Evolutionary conservation across 2,888 invertebrate genomes (phyloP), one percentile per base, ranked within the genome.

Genomic region (Epirrhoe tristata): DNA sequence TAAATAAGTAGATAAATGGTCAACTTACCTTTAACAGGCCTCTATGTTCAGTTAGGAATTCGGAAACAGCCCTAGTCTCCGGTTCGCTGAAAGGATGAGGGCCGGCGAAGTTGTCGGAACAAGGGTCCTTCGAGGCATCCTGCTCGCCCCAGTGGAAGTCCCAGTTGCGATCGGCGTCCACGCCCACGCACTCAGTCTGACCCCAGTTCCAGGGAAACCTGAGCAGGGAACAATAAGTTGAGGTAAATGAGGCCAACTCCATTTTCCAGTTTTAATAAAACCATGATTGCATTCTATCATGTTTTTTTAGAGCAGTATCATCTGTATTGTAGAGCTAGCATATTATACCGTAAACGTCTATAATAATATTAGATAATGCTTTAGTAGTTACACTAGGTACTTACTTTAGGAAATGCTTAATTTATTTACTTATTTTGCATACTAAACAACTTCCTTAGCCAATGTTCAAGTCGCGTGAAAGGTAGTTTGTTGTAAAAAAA

Each of bases 151-250:
- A 97, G 70, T 96, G 95, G 81, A 95, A 95, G 65, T 95, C 95
- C 94, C 96, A 97, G 85, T 97, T 97, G 73, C 96, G 94, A 82
- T 97, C 97, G 0, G 96, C 94, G 80, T 97, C 97, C 0, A 96
- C 97, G 0, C 97, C 97, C 50, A 95, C 94, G 83, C 97, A 97
- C 56, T 93, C 94, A 0, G 93, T 89, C 69, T 93, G 92, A 3
- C 94, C 92, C 95, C 95, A 95, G 74, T 93, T 94, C 94, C 94
- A 94, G 4, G 93, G 93, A 77, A 93, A 91, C 94, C 94, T 94
- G 66, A 43, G 8, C 12, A 43, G 3, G 12, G 12, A 12, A 43
- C 39, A 43, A 3, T 39, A 10, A 0, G 10, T 10, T 0, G 10
- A 39, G 39, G 39, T 39, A 39, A 8, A 39, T 7, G 36, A 39